These are phyloP conservation scores for Hipposideros armiger DNA, from an alignment of 2,113 vertebrate genomes.

Conservation along the genomic window DNA sequence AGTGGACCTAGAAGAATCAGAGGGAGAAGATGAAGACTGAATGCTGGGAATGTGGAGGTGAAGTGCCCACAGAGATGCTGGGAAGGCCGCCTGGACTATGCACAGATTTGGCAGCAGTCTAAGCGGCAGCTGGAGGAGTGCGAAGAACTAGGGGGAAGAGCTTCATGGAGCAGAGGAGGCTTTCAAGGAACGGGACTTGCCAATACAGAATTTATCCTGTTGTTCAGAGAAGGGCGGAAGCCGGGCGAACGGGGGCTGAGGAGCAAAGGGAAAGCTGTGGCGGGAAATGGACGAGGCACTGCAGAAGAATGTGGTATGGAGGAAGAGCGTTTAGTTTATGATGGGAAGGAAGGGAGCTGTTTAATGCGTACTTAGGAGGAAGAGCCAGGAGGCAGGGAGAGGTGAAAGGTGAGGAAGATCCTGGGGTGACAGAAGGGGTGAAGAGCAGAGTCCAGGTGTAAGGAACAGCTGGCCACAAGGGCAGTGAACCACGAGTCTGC, in stretches of 20 bases:
- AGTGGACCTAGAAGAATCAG: not conserved
- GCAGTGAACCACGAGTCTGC: not conserved
- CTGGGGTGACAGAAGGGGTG: not conserved
- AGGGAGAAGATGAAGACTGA: not conserved
- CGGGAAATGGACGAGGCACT: fast-evolving
- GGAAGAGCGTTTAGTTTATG: not conserved
- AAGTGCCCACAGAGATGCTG: not conserved
- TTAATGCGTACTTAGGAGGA: not conserved
- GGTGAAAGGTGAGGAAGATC: not conserved
- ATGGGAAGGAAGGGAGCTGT: not conserved
- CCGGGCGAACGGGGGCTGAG: not conserved
- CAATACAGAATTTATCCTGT: not conserved
- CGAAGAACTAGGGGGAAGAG: not conserved
- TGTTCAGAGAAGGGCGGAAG: not conserved
- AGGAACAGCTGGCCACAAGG: not conserved
- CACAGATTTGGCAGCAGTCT: not conserved
- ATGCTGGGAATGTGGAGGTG: not conserved
- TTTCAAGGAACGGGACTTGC: not conserved
- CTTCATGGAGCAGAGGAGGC: not conserved
- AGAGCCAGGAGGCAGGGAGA: not conserved
- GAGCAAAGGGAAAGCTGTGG: not conserved
- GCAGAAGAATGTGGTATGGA: fast-evolving
- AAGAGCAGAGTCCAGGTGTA: not conserved
- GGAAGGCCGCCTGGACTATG: no score
- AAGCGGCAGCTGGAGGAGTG: not conserved